A percentile compares a stretch with the other conserved stretches of the same genome.
Evolutionary conservation across 1,140 invertebrate species (phyloP).

Genomic region (Paralvinella palmiformis): DNA sequence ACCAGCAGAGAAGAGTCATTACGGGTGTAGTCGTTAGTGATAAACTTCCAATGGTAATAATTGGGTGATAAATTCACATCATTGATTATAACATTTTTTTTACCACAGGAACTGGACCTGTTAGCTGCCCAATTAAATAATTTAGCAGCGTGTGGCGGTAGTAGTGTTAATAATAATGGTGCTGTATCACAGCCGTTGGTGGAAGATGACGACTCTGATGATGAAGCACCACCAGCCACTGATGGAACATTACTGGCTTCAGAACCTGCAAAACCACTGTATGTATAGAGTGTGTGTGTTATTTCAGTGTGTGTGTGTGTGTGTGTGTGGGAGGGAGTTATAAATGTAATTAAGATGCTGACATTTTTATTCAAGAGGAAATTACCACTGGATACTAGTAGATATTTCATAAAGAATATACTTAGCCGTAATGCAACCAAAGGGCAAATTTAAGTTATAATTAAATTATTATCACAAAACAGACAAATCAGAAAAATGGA

Average conservation of each 20-base stretch:
- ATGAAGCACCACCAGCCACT: constrained; percentile 59
- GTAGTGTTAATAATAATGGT: background rate
- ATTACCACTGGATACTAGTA: background rate
- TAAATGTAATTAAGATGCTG: background rate
- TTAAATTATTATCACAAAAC: no score
- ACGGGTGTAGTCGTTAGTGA: no score
- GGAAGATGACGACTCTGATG: constrained; percentile 53
- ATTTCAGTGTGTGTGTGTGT: background rate
- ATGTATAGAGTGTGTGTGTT: constrained; percentile 52
- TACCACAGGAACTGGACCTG: constrained; percentile 77
- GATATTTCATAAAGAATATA: background rate
- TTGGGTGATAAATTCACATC: no score
- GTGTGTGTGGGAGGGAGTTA: background rate
- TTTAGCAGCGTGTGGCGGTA: constrained; percentile 61
- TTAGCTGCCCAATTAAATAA: constrained; percentile 89
- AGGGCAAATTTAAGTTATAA: no score
- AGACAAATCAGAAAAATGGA: no score
- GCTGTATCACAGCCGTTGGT: constrained; percentile 28
- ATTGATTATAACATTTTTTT: background rate
- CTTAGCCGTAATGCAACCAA: background rate
- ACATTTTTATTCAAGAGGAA: background rate
- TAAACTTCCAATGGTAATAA: no score
- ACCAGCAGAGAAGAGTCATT: no score
- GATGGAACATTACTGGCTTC: constrained; percentile 91
- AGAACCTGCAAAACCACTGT: constrained; percentile 93